Evolutionary conservation across 2,888 invertebrate genomes (phyloP).

Genomic region (Candidula unifasciata): DNA sequence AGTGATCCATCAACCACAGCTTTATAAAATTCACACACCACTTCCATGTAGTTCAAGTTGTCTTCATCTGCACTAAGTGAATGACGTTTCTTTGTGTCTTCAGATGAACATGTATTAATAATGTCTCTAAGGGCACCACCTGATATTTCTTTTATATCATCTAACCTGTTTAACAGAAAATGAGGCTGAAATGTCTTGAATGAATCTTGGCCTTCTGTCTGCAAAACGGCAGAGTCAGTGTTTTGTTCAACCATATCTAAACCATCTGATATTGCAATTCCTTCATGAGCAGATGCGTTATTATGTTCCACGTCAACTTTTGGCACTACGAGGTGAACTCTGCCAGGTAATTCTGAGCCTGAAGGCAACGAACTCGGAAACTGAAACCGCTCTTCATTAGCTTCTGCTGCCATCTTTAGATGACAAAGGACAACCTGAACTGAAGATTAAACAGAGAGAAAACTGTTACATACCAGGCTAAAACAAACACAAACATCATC

Average conservation of each 20-base stretch:
- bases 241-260: neutral
- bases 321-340: neutral
- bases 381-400: neutral
- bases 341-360: neutral
- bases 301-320: neutral
- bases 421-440: too few relatives aligned
- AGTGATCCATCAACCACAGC: slow-evolving; percentile 61
- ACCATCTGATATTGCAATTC: neutral
- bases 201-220: neutral
- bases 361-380: neutral
- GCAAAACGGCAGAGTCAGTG: neutral
- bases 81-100: neutral
- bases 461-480: too few relatives aligned
- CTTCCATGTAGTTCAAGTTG: slow-evolving; percentile 13
- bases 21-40: slow-evolving; percentile 57
- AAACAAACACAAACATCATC: too few relatives aligned
- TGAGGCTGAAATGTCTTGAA: neutral
- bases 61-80: slow-evolving; percentile 20
- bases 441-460: too few relatives aligned
- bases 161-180: neutral
- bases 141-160: neutral
- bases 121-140: neutral
- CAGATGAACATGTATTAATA: neutral
- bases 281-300: neutral
- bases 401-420: neutral